These are phyloP conservation scores for Melitaea cinxia DNA, from an alignment of 1,140 invertebrate genomes.

Conservation along the genomic window DNA sequence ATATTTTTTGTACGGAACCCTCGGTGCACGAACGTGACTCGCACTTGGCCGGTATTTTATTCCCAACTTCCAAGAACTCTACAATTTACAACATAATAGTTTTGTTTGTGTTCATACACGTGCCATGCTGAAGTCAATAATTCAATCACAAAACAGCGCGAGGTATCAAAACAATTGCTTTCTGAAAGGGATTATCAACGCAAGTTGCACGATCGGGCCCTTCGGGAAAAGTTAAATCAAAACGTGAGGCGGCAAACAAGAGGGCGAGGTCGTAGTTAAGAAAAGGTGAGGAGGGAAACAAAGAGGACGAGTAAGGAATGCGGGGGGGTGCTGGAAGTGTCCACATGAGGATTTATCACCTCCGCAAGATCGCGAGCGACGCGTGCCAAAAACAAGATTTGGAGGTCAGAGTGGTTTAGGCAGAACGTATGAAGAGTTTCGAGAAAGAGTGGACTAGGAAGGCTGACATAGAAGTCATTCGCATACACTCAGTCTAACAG, in stretches of 20 bases:
- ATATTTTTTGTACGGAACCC: too few relatives aligned
- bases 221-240: conserved; percentile 19
- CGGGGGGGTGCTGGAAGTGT: conserved; percentile 3
- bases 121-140: too few relatives aligned
- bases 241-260: conserved; percentile 20
- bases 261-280: too few relatives aligned
- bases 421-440: neutral
- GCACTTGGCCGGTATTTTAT: too few relatives aligned
- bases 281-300: conserved; percentile 21
- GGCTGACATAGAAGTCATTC: too few relatives aligned
- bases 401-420: conserved; percentile 9
- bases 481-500: too few relatives aligned
- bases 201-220: neutral
- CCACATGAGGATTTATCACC: conserved; percentile 19
- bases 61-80: too few relatives aligned
- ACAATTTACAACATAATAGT: too few relatives aligned
- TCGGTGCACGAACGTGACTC: too few relatives aligned
- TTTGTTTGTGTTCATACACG: too few relatives aligned
- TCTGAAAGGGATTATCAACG: neutral
- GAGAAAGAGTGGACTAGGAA: too few relatives aligned
- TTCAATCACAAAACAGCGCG: neutral
- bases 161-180: neutral
- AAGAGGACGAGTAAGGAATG: neutral
- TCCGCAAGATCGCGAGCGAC: conserved; percentile 2
- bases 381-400: conserved; percentile 20